These are phyloP conservation scores for Glaucomys volans DNA, from an alignment of 2,113 vertebrate genomes.

Conservation along the genomic window DNA sequence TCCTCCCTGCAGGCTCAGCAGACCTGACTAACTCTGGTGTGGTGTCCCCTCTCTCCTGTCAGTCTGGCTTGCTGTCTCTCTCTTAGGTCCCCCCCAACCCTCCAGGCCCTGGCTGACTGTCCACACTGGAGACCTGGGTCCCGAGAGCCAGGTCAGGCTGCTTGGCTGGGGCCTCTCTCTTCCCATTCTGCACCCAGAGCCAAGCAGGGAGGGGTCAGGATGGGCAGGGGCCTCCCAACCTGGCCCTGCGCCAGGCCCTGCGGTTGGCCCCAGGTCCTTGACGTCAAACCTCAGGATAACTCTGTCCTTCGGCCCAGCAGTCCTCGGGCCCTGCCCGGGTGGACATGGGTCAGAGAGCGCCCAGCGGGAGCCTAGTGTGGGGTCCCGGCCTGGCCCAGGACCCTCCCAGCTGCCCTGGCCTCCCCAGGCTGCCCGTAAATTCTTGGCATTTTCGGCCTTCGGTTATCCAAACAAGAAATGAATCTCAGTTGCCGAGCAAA, in stretches of 20 bases:
- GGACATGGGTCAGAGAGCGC: neutral
- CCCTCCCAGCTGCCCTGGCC: slow-evolving; percentile 27
- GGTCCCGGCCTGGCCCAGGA: slow-evolving; percentile 24
- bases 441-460: slow-evolving; percentile 72
- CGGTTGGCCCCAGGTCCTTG: neutral
- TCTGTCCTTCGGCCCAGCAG: neutral
- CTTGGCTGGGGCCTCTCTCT: neutral
- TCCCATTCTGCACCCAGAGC: neutral
- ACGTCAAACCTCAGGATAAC: slow-evolving; percentile 61
- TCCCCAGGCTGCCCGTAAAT: slow-evolving; percentile 68
- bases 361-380: neutral
- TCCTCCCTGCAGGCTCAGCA: too few species aligned
- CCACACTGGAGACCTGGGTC: neutral
- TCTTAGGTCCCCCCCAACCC: neutral
- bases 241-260: neutral
- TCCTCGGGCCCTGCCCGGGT: neutral
- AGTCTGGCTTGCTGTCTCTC: neutral
- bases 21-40: too few species aligned
- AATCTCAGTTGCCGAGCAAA: slow-evolving; percentile 48
- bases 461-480: slow-evolving; percentile 76
- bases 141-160: neutral
- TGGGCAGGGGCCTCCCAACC: neutral
- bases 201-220: neutral
- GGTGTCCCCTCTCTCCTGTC: neutral
- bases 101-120: neutral